A percentile compares a stretch with the other conserved stretches of the same genome.
These are phyloP conservation scores for Gymnothorax javanicus DNA, from an alignment of 2,797 vertebrate species.

Conservation along the genomic window DNA sequence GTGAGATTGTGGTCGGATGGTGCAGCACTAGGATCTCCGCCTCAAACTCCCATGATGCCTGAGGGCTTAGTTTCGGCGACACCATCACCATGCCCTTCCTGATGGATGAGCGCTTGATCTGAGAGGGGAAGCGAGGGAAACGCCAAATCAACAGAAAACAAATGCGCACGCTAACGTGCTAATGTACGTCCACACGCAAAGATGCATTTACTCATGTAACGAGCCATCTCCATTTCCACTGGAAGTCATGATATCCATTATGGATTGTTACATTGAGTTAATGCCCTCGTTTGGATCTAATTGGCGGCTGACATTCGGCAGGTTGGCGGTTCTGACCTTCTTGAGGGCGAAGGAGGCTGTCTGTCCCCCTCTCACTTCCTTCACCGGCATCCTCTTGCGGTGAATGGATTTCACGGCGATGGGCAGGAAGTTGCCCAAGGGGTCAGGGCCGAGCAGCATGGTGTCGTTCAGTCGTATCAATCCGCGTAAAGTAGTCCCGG, in stretches of 20 bases:
- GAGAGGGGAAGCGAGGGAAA: constrained; percentile 12
- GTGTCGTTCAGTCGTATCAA: constrained; percentile 95
- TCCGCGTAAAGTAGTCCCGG: constrained; percentile 93
- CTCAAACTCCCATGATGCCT: constrained; percentile 96
- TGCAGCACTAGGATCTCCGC: constrained; percentile 93
- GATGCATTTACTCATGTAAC: background rate
- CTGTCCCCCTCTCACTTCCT: constrained; percentile 97
- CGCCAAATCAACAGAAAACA: background rate
- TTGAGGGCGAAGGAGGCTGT: constrained; percentile 96
- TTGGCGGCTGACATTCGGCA: background rate
- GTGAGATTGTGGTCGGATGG: constrained; percentile 93
- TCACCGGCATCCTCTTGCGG: constrained; percentile 97
- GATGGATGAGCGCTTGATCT: constrained; percentile 95
- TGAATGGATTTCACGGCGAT: constrained; percentile 99
- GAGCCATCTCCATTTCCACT: no score
- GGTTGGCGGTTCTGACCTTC: constrained; percentile 78
- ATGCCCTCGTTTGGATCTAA: no score
- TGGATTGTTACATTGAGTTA: no score
- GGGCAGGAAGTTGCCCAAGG: constrained; percentile 90
- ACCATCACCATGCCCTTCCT: constrained; percentile 98
- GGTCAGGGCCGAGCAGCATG: constrained; percentile 92
- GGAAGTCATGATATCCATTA: no score
- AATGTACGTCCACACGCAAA: background rate
- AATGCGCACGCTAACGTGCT: background rate
- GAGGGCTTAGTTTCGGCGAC: constrained; percentile 87